Evolutionary conservation across 2,797 vertebrate genomes (phyloP).

Genomic region (Acanthurus lineatus): DNA sequence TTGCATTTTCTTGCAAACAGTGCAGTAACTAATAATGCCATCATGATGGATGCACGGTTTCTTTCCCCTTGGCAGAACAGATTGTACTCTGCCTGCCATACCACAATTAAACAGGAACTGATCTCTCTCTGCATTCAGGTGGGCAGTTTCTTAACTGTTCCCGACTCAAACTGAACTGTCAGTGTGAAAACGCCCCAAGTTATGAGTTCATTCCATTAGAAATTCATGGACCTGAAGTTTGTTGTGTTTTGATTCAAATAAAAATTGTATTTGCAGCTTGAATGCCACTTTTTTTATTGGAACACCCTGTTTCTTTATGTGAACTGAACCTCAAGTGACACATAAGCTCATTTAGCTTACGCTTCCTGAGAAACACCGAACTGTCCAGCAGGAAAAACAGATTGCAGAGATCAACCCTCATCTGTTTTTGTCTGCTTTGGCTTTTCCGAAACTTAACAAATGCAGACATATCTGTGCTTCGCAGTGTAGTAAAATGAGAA

Average conservation of each 20-base stretch:
- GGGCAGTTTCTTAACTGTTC: background rate
- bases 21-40: background rate
- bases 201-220: too few relatives aligned
- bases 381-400: slow-evolving; percentile 33
- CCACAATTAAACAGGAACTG: background rate
- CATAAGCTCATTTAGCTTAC: slow-evolving; percentile 6
- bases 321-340: slow-evolving; percentile 19
- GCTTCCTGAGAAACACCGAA: slow-evolving; percentile 19
- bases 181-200: too few relatives aligned
- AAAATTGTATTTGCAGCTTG: too few relatives aligned
- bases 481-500: slow-evolving; percentile 45
- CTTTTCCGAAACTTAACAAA: slow-evolving; percentile 36
- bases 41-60: background rate
- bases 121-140: background rate
- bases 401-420: slow-evolving; percentile 19
- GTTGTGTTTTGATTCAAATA: too few relatives aligned
- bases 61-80: background rate
- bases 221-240: too few relatives aligned
- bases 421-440: slow-evolving; percentile 17
- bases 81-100: background rate
- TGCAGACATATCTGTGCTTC: slow-evolving; percentile 39
- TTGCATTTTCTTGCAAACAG: background rate
- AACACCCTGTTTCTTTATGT: too few relatives aligned
- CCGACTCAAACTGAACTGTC: too few relatives aligned
- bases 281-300: too few relatives aligned